Evolutionary conservation across 2,113 vertebrate species (phyloP).

Genomic region (Raja brachyura): DNA sequence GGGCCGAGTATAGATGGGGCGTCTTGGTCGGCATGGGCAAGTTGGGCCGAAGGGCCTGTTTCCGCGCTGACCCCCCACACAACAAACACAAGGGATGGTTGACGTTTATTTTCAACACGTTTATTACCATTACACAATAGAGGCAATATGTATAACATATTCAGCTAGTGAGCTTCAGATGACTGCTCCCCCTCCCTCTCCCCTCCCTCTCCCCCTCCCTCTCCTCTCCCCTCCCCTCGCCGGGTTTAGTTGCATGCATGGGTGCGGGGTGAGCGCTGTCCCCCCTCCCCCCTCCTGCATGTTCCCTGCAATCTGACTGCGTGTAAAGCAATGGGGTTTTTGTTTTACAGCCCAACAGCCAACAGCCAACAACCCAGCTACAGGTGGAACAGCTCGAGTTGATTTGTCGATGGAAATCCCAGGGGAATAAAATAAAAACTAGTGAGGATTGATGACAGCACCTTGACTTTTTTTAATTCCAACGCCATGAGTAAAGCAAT

Average conservation of each 20-base stretch:
- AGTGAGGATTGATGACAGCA: constrained; percentile 99
- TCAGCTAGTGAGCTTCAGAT: background rate
- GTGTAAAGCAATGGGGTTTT: background rate
- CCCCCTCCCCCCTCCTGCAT: too few relatives aligned
- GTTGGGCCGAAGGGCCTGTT: too few relatives aligned
- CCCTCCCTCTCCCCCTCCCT: background rate
- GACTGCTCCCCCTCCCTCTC: background rate
- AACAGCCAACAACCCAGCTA: background rate
- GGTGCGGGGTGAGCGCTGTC: background rate
- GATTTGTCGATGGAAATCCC: background rate
- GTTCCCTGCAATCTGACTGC: background rate
- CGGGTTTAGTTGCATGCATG: background rate
- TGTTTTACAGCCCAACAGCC: background rate
- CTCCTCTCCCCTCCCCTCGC: background rate
- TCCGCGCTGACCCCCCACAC: too few relatives aligned
- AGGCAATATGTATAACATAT: background rate
- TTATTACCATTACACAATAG: background rate
- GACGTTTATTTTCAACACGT: background rate
- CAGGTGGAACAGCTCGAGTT: background rate
- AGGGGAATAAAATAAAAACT: constrained; percentile 79
- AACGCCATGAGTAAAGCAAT: constrained; percentile 94
- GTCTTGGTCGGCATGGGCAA: too few relatives aligned
- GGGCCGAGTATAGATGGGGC: too few relatives aligned
- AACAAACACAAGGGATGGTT: background rate
- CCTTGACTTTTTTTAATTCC: constrained; percentile 98